phyloP scores from a whole-genome alignment of 2,797 vertebrate species.

The Cossypha niveicapilla region DNA sequence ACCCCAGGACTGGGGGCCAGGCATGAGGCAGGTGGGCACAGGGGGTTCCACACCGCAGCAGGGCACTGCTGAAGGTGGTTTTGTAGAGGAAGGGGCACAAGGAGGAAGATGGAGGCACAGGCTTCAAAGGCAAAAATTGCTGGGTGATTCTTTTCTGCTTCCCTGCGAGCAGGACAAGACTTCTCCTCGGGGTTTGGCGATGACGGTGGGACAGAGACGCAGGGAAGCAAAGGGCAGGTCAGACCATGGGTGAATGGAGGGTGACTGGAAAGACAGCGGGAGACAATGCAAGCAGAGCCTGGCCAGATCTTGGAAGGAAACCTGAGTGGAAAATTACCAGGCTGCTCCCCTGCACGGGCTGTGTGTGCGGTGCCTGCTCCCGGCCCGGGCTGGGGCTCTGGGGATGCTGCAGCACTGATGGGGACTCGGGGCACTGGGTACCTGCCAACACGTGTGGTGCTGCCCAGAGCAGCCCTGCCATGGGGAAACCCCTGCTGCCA shows the following conservation, averaged over 20 bases:
- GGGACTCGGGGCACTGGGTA: accelerated
- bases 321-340: constrained; percentile 59
- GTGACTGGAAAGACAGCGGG: background rate
- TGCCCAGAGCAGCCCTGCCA: background rate
- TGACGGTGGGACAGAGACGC: accelerated
- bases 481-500: background rate
- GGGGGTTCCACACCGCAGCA: background rate
- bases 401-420: background rate
- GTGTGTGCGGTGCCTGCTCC: background rate
- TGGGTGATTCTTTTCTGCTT: background rate
- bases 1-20: background rate
- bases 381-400: background rate
- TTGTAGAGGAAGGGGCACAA: background rate
- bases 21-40: background rate
- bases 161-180: accelerated
- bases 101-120: background rate
- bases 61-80: background rate
- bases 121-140: background rate
- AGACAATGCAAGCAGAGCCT: background rate
- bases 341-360: background rate
- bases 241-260: background rate
- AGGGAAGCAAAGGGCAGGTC: background rate
- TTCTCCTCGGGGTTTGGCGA: accelerated
- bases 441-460: background rate
- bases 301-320: constrained; percentile 28